These are phyloP conservation scores for Bradypus variegatus DNA, from an alignment of 2,797 vertebrate genomes.

Conservation along the genomic window DNA sequence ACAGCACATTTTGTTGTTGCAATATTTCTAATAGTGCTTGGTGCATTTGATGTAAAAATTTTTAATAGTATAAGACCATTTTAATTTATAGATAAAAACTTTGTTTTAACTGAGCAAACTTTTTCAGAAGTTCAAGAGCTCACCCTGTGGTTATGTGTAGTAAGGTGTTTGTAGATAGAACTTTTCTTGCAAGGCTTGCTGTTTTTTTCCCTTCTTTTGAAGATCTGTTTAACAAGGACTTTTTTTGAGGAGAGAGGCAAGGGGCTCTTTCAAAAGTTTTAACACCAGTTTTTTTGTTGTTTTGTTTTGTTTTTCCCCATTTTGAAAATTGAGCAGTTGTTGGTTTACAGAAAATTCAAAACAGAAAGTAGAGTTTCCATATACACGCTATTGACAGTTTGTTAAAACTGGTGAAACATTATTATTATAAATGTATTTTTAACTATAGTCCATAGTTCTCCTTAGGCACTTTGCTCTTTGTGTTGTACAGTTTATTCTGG, in stretches of 20 bases:
- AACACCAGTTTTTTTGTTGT: background rate
- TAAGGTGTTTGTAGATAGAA: background rate
- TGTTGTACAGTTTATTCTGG: too few species aligned
- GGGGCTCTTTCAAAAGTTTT: background rate
- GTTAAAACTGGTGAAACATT: too few species aligned
- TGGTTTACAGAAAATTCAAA: too few species aligned
- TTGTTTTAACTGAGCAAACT: background rate
- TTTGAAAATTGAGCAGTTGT: too few species aligned
- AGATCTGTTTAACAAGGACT: conserved; percentile 7
- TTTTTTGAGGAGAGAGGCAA: background rate
- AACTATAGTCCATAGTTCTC: too few species aligned
- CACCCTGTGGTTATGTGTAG: background rate
- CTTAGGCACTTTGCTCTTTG: too few species aligned
- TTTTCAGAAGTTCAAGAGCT: conserved; percentile 7
- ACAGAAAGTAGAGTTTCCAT: too few species aligned
- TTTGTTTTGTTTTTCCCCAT: too few species aligned
- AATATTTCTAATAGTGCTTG: conserved; percentile 15
- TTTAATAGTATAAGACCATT: conserved; percentile 6
- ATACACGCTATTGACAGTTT: too few species aligned
- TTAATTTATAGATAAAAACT: conserved; percentile 18
- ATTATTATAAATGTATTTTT: too few species aligned
- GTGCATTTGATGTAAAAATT: conserved; percentile 9
- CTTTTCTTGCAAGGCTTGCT: background rate
- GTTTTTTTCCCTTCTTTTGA: background rate
- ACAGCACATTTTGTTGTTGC: background rate